Evolutionary conservation across 2,888 invertebrate species (phyloP).

Genomic region (Junonia oenone): DNA sequence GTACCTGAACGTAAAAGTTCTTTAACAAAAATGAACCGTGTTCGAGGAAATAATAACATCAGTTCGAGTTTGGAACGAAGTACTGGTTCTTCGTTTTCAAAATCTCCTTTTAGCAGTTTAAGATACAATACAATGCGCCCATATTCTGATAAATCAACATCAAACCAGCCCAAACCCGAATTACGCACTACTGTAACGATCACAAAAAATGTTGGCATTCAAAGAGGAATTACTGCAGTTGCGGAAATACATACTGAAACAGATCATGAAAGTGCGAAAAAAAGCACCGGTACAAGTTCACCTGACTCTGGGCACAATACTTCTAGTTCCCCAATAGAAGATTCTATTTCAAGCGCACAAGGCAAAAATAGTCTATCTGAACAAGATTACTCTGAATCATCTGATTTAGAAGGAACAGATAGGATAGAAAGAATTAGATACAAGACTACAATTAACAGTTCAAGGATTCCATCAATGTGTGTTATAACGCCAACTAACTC

Average conservation of each 20-base stretch:
- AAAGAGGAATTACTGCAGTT: conserved; percentile 79
- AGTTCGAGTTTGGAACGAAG: conserved; percentile 80
- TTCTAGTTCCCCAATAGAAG: conserved; percentile 88
- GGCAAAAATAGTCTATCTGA: conserved; percentile 86
- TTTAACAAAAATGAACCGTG: conserved; percentile 79
- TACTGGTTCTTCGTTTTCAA: conserved; percentile 58
- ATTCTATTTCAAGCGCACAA: conserved; percentile 85
- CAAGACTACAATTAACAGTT: conserved; percentile 92
- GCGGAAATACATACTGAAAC: conserved; percentile 76
- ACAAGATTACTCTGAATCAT: conserved; percentile 91
- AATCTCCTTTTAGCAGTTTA: conserved; percentile 63
- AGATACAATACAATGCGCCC: conserved; percentile 57
- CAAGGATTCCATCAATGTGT: conserved; percentile 94
- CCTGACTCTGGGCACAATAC: conserved; percentile 91
- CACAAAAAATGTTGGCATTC: conserved; percentile 61
- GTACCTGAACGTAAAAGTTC: conserved; percentile 92
- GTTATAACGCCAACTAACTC: conserved; percentile 93
- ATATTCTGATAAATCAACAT: conserved; percentile 53
- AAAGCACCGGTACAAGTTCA: conserved; percentile 84
- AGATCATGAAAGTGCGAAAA: conserved; percentile 69
- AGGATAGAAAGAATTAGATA: conserved; percentile 90
- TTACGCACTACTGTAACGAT: conserved; percentile 62
- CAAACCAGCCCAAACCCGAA: conserved; percentile 62
- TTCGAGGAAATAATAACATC: conserved; percentile 67
- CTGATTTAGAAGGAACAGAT: conserved; percentile 92